Evolutionary conservation across 2,113 vertebrate genomes (phyloP).

Genomic region (Rhadina sibilatrix): DNA sequence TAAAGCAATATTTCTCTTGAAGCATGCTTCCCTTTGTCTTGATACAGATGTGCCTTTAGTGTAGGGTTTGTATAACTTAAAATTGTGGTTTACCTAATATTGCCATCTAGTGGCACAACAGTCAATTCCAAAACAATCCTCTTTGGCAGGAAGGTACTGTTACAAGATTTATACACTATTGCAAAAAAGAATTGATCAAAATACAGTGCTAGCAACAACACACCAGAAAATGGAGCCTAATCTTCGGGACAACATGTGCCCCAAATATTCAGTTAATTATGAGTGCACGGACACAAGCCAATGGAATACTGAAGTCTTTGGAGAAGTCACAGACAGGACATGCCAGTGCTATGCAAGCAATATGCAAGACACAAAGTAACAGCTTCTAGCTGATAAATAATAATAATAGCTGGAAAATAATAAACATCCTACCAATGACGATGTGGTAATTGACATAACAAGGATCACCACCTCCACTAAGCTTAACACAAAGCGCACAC

Average conservation of each 20-base stretch:
- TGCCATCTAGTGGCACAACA: conserved; percentile 54
- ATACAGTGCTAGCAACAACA: background rate
- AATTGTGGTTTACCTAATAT: conserved; percentile 1
- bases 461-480: background rate
- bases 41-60: background rate
- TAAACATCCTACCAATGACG: background rate
- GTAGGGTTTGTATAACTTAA: background rate
- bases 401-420: background rate
- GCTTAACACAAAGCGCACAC: fast-evolving
- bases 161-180: background rate
- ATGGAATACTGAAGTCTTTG: background rate
- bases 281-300: background rate
- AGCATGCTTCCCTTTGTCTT: background rate
- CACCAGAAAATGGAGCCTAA: background rate
- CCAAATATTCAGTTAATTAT: background rate
- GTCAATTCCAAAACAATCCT: background rate
- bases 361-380: background rate
- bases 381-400: background rate
- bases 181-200: background rate
- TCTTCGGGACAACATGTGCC: background rate
- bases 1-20: background rate
- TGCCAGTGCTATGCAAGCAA: background rate
- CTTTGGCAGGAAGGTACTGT: background rate
- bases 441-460: background rate
- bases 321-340: background rate